Conservation (phyloP, 2,797 vertebrate genomes). For the Capromys pilorides region DNA sequence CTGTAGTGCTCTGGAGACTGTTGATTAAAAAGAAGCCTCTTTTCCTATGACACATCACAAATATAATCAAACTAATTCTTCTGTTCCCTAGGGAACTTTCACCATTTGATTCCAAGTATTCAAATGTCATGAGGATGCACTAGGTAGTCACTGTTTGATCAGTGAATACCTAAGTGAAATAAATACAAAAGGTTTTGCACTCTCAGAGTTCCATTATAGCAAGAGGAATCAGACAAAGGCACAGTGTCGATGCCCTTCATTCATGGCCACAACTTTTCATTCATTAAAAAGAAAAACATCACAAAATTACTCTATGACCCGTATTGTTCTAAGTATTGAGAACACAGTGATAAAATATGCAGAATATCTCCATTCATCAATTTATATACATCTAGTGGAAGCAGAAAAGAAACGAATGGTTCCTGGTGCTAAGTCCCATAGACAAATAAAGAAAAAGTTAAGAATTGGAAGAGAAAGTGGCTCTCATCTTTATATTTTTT, state of each 20-base stretch:
- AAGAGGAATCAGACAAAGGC: not conserved
- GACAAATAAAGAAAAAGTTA: not conserved
- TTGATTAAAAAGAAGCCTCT: not conserved
- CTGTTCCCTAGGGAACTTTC: not conserved
- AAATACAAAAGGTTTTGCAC: not conserved
- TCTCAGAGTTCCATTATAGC: not conserved
- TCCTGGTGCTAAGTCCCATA: not conserved
- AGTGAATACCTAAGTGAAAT: not conserved
- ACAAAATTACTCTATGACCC: not conserved
- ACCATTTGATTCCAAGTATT: not conserved
- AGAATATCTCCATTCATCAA: not conserved
- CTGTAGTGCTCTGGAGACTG: not conserved
- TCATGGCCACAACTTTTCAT: not conserved
- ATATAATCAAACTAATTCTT: not conserved
- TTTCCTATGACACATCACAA: conserved; percentile 1
- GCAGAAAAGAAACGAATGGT: not conserved
- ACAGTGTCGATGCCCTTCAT: not conserved
- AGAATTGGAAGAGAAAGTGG: not conserved
- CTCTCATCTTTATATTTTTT: not conserved
- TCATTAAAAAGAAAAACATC: not conserved
- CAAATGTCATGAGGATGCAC: not conserved
- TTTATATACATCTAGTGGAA: not conserved
- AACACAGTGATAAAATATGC: not conserved
- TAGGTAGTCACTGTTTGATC: not conserved
- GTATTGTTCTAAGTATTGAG: not conserved